These are phyloP conservation scores for Syrista parreyssii DNA, from an alignment of 2,888 invertebrate species.

Conservation along the genomic window DNA sequence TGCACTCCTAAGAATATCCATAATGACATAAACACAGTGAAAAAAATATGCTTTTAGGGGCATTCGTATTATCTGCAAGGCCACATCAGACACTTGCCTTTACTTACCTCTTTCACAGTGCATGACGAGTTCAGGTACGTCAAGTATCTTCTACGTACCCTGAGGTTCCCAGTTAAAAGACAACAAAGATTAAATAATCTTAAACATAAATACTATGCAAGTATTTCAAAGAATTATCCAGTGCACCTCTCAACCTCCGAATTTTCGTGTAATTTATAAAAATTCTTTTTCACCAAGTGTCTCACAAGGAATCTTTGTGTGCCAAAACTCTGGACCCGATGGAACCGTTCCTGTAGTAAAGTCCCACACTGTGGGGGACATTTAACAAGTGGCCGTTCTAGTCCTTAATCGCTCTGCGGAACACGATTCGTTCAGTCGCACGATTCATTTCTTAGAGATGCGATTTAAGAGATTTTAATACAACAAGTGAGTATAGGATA, in stretches of 20 bases:
- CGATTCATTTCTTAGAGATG: not conserved
- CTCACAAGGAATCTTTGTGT: not conserved
- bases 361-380: constrained; percentile 12
- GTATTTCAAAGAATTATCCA: not conserved
- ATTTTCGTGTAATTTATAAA: not conserved
- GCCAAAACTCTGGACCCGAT: not conserved
- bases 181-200: not conserved
- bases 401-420: constrained; percentile 50
- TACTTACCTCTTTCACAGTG: not conserved
- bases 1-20: not conserved
- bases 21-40: not conserved
- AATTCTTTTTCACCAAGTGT: not conserved
- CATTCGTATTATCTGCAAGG: not conserved
- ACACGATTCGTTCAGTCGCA: constrained; percentile 35
- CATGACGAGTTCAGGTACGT: not conserved
- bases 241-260: not conserved
- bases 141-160: not conserved
- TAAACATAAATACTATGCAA: not conserved
- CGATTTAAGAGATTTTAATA: not conserved
- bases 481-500: not conserved
- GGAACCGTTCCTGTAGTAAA: not conserved
- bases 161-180: not conserved
- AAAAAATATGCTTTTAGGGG: not conserved
- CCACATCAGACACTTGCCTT: not conserved
- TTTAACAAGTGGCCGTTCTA: constrained; percentile 55